phyloP scores from a whole-genome alignment of 2,113 vertebrate species.

The Nicator chloris region DNA sequence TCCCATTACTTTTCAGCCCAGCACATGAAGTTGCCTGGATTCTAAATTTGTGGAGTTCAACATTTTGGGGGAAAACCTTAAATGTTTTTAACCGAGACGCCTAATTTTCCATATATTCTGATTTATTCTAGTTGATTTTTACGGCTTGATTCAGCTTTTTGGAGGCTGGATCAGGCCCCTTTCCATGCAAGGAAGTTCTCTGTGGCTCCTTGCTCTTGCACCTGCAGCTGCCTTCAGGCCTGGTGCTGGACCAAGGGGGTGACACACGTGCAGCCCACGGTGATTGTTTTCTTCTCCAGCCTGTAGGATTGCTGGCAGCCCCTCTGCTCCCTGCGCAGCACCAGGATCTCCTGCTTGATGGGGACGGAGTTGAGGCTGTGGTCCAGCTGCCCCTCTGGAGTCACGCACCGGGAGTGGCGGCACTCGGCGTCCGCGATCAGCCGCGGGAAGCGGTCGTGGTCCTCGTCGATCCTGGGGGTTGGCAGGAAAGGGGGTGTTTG shows the following conservation, averaged over 20 bases:
- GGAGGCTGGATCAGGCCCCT: not conserved
- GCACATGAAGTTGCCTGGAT: not conserved
- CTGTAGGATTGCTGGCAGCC: conserved; percentile 55
- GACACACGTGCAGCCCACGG: conserved; percentile 73
- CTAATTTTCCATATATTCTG: not conserved
- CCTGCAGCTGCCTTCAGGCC: not conserved
- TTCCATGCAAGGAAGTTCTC: rapidly evolving
- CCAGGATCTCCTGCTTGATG: conserved; percentile 74
- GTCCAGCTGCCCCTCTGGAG: not conserved
- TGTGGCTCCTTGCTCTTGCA: rapidly evolving
- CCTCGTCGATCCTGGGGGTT: conserved; percentile 46
- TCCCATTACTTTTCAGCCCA: not conserved
- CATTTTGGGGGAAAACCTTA: not conserved
- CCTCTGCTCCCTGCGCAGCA: conserved; percentile 54
- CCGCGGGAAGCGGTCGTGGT: conserved; percentile 64
- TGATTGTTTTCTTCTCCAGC: conserved; percentile 68
- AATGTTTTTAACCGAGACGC: rapidly evolving
- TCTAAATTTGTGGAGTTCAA: not conserved
- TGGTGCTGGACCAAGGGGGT: conserved; percentile 48
- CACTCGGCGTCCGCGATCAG: conserved; percentile 65
- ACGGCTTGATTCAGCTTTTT: not conserved
- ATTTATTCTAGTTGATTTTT: not conserved
- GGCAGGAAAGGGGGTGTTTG: not conserved
- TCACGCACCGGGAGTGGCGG: conserved; percentile 43
- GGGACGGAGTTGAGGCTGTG: conserved; percentile 56